phyloP scores from a whole-genome alignment of 2,113 vertebrate species.

The Camelus dromedarius region DNA sequence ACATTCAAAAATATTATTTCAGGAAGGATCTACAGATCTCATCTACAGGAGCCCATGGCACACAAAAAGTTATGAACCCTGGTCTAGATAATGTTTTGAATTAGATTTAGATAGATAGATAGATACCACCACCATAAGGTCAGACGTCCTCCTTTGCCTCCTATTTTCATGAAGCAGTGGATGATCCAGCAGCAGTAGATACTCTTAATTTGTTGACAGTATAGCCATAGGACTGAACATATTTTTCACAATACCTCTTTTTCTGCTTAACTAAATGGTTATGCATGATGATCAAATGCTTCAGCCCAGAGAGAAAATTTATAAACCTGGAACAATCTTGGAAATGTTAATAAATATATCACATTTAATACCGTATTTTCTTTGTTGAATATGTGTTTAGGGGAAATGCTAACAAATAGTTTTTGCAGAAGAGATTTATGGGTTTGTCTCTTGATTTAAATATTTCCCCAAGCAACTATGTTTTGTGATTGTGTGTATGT shows the following conservation, averaged over 20 bases:
- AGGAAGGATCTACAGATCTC: neutral
- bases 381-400: slow-evolving; percentile 56
- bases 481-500: slow-evolving; percentile 3
- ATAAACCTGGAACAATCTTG: slow-evolving; percentile 32
- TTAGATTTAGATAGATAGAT: neutral
- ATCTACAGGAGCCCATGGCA: neutral
- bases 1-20: neutral
- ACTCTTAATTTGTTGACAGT: neutral
- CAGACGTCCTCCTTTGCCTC: neutral
- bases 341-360: slow-evolving; percentile 51
- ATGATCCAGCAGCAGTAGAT: neutral
- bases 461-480: slow-evolving; percentile 54
- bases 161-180: neutral
- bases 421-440: slow-evolving; percentile 47
- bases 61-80: neutral
- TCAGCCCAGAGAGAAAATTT: slow-evolving; percentile 22
- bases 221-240: neutral
- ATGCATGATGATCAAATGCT: slow-evolving; percentile 1
- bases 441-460: slow-evolving; percentile 59
- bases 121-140: neutral
- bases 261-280: slow-evolving; percentile 39
- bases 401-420: slow-evolving; percentile 49
- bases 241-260: slow-evolving; percentile 16
- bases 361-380: slow-evolving; percentile 52
- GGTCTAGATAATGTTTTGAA: neutral